Conservation (phyloP, 2,797 vertebrate species). For the Chaetodon trifasciatus region DNA sequence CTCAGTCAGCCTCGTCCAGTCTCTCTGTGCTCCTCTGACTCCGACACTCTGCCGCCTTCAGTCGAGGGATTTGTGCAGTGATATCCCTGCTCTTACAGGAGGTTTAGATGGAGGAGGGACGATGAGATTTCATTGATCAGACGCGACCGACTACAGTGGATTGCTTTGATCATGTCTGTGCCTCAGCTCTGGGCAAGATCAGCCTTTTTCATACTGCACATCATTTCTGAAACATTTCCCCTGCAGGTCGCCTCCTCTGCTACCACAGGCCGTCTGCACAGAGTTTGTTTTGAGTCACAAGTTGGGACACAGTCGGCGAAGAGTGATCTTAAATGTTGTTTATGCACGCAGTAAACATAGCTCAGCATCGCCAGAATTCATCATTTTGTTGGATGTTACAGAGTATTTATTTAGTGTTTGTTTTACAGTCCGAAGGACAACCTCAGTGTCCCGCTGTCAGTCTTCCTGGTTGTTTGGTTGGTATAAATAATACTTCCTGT, state of each 20-base stretch:
- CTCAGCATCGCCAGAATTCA: slow-evolving; percentile 11
- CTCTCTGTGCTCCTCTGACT: slow-evolving; percentile 30
- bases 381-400: background rate
- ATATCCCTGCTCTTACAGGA: slow-evolving; percentile 29
- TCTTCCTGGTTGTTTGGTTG: slow-evolving; percentile 18
- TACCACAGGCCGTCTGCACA: slow-evolving; percentile 38
- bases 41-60: slow-evolving; percentile 23
- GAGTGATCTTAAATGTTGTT: slow-evolving; percentile 37
- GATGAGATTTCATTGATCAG: slow-evolving; percentile 61
- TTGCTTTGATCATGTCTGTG: slow-evolving; percentile 39
- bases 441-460: slow-evolving; percentile 21
- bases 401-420: slow-evolving; percentile 31
- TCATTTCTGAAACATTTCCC: slow-evolving; percentile 36
- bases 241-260: slow-evolving; percentile 23
- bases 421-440: slow-evolving; percentile 8
- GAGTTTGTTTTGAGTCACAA: slow-evolving; percentile 48
- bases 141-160: slow-evolving; percentile 17
- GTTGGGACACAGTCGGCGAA: slow-evolving; percentile 30
- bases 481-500: slow-evolving; percentile 25
- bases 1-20: slow-evolving; percentile 17
- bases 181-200: slow-evolving; percentile 26
- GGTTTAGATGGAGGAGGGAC: slow-evolving; percentile 36
- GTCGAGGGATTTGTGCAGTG: slow-evolving; percentile 35
- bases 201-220: slow-evolving; percentile 18
- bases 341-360: slow-evolving; percentile 20